phyloP scores from a whole-genome alignment of 2,113 vertebrate species.

The Peromyscus maniculatus region DNA sequence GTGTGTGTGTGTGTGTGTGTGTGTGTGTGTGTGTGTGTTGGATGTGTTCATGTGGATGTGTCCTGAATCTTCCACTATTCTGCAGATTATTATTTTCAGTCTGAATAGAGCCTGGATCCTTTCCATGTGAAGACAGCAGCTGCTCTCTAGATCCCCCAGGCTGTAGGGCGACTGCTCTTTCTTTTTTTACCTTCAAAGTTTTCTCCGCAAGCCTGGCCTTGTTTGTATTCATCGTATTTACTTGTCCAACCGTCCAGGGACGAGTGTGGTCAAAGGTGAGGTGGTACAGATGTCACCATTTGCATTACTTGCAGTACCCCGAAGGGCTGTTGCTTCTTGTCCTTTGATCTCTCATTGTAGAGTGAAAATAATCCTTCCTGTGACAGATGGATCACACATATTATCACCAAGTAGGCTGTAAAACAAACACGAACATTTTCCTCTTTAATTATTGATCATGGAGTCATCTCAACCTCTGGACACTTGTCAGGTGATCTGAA shows the following conservation, averaged over 20 bases:
- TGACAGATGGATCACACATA: not conserved
- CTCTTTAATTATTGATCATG: constrained; percentile 55
- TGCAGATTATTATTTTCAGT: constrained; percentile 24
- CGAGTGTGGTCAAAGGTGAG: not conserved
- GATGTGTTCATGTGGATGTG: not conserved
- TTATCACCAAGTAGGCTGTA: constrained; percentile 41
- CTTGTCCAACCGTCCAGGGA: not conserved
- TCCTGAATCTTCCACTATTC: not conserved
- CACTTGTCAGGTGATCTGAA: not conserved
- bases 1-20: not conserved
- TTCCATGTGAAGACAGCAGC: not conserved
- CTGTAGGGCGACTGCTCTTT: not conserved
- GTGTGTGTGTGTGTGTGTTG: not conserved
- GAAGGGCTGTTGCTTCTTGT: not conserved
- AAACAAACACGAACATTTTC: constrained; percentile 45
- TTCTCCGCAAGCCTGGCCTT: not conserved
- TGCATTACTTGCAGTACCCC: not conserved
- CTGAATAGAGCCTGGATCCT: not conserved
- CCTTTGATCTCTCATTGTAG: not conserved
- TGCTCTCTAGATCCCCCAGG: not conserved
- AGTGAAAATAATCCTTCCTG: constrained; percentile 20
- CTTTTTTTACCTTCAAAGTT: not conserved
- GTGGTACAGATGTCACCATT: not conserved
- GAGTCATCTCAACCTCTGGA: not conserved
- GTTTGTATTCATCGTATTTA: constrained; percentile 20